Evolutionary conservation across 2,888 invertebrate genomes (phyloP), one percentile per base, ranked within the genome.

Genomic region (Pelosia muscerda): DNA sequence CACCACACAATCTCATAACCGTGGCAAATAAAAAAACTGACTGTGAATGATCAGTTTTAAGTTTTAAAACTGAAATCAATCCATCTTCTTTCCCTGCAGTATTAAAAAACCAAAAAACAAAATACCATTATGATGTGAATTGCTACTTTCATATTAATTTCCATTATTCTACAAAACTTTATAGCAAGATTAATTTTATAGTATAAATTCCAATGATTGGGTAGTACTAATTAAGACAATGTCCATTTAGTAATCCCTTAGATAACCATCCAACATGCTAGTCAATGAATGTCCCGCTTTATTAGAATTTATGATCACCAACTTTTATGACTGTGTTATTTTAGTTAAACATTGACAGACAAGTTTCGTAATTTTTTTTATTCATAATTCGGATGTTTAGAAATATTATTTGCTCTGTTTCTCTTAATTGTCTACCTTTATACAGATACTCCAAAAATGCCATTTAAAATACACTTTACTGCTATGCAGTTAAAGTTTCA

Each of bases 101-200:
- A 26, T 58, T 10, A 10, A 28, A 65, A 49, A 42, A 19, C 42
- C 42, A 8, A 19, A 13, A 23, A 63, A 34, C 0, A 15, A 62
- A 53, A 0, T 19, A 19, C 6, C 42, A 22, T 26, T 34, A 15
- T 13, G 25, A 28, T 3, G 5, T 55, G 13, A 38, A 13, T 38
- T 26, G 56, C 63, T 64, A 38, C 56, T 42, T 56, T 42, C n/a
- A 23, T 53, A 15, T 62, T 53, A 49, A 38, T 8, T 31, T 42
- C 19, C 6, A 19, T 42, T 5, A 42, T 19, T 42, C 2, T 42
- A 10, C 1, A 6, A 31, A 10, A 10, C 9, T 31, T 31, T 31
- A 10, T 10, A 10, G 9, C 31, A 10, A 8, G 31, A 31, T 8
- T 31, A 28, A 28, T 38, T 13, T 38, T 15, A 38, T 42, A 19